Evolutionary conservation across 2,113 vertebrate species (phyloP).

Genomic region (Etheostoma cragini): DNA sequence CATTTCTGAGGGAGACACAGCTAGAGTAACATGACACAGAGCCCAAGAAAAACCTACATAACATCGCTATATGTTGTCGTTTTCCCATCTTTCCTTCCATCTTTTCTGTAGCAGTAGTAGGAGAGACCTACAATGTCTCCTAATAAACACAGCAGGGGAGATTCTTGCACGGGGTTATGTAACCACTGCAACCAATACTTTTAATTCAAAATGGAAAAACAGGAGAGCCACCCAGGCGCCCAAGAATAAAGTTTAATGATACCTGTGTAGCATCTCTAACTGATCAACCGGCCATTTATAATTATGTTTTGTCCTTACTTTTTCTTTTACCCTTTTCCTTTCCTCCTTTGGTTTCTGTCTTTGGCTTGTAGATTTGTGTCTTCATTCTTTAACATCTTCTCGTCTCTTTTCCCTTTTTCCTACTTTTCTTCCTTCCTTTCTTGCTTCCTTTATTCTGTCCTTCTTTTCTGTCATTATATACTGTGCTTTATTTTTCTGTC

Average conservation of each 20-base stretch:
- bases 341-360: neutral
- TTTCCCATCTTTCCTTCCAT: neutral
- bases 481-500: neutral
- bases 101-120: neutral
- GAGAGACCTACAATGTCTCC: neutral
- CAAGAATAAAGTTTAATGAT: neutral
- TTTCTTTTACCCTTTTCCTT: neutral
- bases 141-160: conserved; percentile 19
- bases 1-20: neutral
- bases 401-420: neutral
- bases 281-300: neutral
- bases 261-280: neutral
- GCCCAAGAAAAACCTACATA: neutral
- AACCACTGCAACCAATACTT: neutral
- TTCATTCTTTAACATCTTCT: neutral
- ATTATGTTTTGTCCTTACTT: neutral
- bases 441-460: neutral
- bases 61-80: neutral
- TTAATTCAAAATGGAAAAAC: conserved; percentile 7
- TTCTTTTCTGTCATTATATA: neutral
- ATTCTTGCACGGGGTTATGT: conserved; percentile 18
- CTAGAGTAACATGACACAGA: neutral
- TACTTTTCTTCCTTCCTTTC: neutral
- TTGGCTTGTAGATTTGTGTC: neutral
- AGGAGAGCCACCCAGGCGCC: too few relatives aligned